Evolutionary conservation across 2,797 vertebrate genomes (phyloP).

Genomic region (Lagocephalus sceleratus): DNA sequence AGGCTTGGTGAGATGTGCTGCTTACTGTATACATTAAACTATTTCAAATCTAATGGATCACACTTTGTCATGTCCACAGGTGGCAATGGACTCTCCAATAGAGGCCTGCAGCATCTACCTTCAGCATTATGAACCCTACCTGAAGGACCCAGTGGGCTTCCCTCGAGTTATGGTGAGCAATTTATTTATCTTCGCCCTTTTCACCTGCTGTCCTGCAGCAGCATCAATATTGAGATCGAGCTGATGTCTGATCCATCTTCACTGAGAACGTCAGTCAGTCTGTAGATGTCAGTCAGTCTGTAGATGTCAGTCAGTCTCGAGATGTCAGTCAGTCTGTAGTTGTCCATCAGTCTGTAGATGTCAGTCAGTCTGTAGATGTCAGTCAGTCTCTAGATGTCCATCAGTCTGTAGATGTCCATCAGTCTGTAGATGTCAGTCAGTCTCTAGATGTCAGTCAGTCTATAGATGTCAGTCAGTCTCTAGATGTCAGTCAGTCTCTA

Average conservation of each 20-base stretch:
- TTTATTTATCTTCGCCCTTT: slow-evolving; percentile 2
- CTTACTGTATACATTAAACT: background rate
- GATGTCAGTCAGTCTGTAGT: no score
- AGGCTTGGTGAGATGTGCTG: slow-evolving; percentile 79
- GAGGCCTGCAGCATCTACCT: slow-evolving; percentile 83
- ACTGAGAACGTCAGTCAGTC: no score
- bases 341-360: no score
- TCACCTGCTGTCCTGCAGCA: slow-evolving; percentile 1
- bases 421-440: no score
- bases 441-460: no score
- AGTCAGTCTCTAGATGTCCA: no score
- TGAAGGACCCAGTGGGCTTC: slow-evolving; percentile 87
- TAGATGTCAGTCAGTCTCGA: no score
- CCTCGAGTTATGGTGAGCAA: slow-evolving; percentile 86
- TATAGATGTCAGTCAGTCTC: no score
- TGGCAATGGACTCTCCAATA: slow-evolving; percentile 83
- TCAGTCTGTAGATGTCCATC: no score
- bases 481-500: no score
- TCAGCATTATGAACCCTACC: slow-evolving; percentile 86
- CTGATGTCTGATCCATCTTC: slow-evolving; percentile 12
- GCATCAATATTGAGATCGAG: slow-evolving; percentile 13
- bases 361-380: no score
- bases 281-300: no score
- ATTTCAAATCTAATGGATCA: background rate
- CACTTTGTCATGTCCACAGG: slow-evolving; percentile 63